These are phyloP conservation scores for Arrhamphus sclerolepis DNA, from an alignment of 2,797 vertebrate species.

Conservation along the genomic window DNA sequence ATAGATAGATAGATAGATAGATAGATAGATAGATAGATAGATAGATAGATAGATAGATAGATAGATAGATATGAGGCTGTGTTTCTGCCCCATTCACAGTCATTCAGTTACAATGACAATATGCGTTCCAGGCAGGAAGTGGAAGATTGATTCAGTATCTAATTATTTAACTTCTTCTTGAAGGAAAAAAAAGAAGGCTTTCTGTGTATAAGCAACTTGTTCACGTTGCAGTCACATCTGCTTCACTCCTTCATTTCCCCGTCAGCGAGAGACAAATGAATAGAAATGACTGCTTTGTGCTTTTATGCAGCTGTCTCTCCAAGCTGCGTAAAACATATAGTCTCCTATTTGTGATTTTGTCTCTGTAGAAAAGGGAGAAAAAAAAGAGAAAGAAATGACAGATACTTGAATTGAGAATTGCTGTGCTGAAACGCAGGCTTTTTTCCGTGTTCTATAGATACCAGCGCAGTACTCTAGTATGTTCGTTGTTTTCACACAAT, in stretches of 20 bases:
- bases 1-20: too few relatives aligned
- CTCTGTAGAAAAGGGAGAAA: slow-evolving; percentile 50
- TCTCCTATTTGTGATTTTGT: slow-evolving; percentile 65
- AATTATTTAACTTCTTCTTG: slow-evolving; percentile 72
- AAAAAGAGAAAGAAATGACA: slow-evolving; percentile 31
- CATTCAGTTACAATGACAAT: too few relatives aligned
- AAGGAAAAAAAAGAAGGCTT: slow-evolving; percentile 59
- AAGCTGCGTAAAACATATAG: slow-evolving; percentile 75
- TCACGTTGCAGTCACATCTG: slow-evolving; percentile 78
- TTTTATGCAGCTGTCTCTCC: slow-evolving; percentile 69
- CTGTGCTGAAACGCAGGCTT: slow-evolving; percentile 56
- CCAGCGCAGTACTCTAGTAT: slow-evolving; percentile 59
- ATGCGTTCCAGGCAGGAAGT: slow-evolving; percentile 63
- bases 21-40: too few relatives aligned
- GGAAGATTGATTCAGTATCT: slow-evolving; percentile 58
- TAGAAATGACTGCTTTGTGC: slow-evolving; percentile 79
- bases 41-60: too few relatives aligned
- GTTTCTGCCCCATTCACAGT: too few relatives aligned
- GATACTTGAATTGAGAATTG: slow-evolving; percentile 64
- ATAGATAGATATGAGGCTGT: too few relatives aligned
- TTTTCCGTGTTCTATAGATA: slow-evolving; percentile 37
- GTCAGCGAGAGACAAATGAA: slow-evolving; percentile 80
- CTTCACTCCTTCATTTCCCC: slow-evolving; percentile 71
- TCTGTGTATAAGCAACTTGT: slow-evolving; percentile 76
- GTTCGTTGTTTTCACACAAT: slow-evolving; percentile 74